Base-by-base conservation (phyloP, 2,113 vertebrate genomes). In the Sander vitreus region DNA sequence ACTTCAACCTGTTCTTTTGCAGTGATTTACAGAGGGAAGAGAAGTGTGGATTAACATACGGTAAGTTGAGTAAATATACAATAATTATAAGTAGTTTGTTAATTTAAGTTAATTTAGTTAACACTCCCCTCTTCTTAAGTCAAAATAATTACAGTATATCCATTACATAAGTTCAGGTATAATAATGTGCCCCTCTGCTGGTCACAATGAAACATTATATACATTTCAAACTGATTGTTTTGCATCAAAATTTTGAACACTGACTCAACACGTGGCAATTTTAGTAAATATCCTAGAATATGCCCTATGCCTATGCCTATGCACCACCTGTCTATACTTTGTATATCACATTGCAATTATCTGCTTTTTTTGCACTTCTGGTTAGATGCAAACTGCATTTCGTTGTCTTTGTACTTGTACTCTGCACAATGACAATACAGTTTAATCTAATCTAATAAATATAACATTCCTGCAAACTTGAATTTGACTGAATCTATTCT, bases 11-110 rank as follows among this genome's bases (percentile, higher is more conserved):
- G 6, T 72, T 82, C 30, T 86, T 80, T 90, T 93, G 6, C 80
- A 99, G 97, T 99, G 65, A 95, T 98, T 91, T 98, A 97, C 88
- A 96, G 96, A 95, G 96, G 97, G 82, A 98, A 96, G 92, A 96
- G 96, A 93, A 97, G 93, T 74, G 62, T 95, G 78, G 92, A 95
- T 73, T 95, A 95, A 83, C 55, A 27, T 9, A 51, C 1, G 68
- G 90, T 91, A 80, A 74, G 92, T 89, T 91, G 78, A 76, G 92
- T 89, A 2, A 33, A 73, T 50, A 60, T n/a, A 15, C 6, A 30
- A 33, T 33, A 15, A 59, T n/a, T 33, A 10, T 27, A 30, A 30
- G 16, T 5, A 39, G 3, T 43, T 11, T 10, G 39, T 43, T 43
- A 43, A 43, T 43, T 43, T 11, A 43, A 43, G 39, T 43, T 43